Evolutionary conservation across 2,888 invertebrate genomes (phyloP).

Genomic region (Agonopterix subpropinquella): DNA sequence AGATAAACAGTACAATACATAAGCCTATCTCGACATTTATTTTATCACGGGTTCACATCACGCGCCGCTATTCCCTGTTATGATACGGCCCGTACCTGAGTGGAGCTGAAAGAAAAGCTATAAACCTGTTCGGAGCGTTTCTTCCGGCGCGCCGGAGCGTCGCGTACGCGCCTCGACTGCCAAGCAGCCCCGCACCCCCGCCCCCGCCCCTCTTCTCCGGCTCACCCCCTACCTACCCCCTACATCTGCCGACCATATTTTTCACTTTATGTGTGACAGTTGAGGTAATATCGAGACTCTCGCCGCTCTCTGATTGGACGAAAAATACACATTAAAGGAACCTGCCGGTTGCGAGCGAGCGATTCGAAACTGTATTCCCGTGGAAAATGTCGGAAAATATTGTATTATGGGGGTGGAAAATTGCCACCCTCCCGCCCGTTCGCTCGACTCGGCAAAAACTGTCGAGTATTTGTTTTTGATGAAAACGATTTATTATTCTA

Average conservation of each 20-base stretch:
- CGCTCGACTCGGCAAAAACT: slow-evolving; percentile 75
- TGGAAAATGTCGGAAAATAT: slow-evolving; percentile 77
- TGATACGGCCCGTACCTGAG: slow-evolving; percentile 76
- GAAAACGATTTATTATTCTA: slow-evolving; percentile 77
- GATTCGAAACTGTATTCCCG: slow-evolving; percentile 76
- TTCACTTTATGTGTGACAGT: slow-evolving; percentile 78
- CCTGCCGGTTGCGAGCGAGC: slow-evolving; percentile 72
- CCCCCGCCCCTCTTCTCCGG: slow-evolving; percentile 28
- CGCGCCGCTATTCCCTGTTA: slow-evolving; percentile 75
- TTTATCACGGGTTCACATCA: slow-evolving; percentile 76
- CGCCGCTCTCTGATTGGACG: slow-evolving; percentile 76
- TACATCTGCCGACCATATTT: slow-evolving; percentile 76
- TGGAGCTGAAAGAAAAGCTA: slow-evolving; percentile 76
- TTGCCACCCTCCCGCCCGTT: slow-evolving; percentile 72
- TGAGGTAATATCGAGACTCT: slow-evolving; percentile 78
- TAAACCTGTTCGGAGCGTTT: slow-evolving; percentile 73
- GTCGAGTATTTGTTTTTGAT: slow-evolving; percentile 77
- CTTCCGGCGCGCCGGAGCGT: slow-evolving; percentile 71
- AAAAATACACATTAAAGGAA: slow-evolving; percentile 77
- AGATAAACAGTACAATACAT: slow-evolving; percentile 77
- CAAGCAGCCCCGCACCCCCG: slow-evolving; percentile 41
- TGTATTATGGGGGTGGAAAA: slow-evolving; percentile 75
- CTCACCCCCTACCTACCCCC: slow-evolving; percentile 37
- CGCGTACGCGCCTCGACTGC: slow-evolving; percentile 69
- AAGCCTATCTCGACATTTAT: slow-evolving; percentile 76